A percentile compares a stretch with the other conserved stretches of the same genome.
phyloP scores from a whole-genome alignment of 2,113 vertebrate species.

The Sander lucioperca region DNA sequence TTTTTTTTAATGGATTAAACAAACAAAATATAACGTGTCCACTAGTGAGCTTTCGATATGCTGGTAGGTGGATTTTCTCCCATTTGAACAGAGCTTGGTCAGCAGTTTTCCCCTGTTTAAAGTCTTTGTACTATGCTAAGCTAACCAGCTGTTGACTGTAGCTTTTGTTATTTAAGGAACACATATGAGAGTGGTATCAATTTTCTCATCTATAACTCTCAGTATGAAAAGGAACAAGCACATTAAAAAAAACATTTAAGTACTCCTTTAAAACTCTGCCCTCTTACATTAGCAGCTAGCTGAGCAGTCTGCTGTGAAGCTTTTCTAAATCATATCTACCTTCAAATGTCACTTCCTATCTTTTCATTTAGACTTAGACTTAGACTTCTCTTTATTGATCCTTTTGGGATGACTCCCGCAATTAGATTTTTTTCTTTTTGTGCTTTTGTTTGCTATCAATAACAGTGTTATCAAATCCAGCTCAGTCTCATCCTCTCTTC shows the following conservation, averaged over 20 bases:
- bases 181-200: background rate
- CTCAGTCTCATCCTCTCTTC: slow-evolving; percentile 4
- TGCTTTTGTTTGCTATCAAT: background rate
- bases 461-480: slow-evolving; percentile 29
- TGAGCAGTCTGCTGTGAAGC: slow-evolving; percentile 1
- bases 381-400: too few species aligned
- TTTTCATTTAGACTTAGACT: slow-evolving; percentile 10
- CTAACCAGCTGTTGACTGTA: background rate
- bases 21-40: background rate
- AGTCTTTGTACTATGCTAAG: background rate
- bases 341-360: slow-evolving; percentile 32
- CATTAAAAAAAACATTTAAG: background rate
- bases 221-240: background rate
- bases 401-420: too few species aligned
- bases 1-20: background rate
- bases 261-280: slow-evolving; percentile 17
- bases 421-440: background rate
- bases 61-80: background rate
- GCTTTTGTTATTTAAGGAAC: background rate
- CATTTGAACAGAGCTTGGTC: background rate
- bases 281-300: slow-evolving; percentile 25
- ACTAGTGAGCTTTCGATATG: background rate
- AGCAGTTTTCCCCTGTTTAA: background rate
- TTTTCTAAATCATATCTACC: slow-evolving; percentile 11
- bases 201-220: slow-evolving; percentile 8